phyloP scores from a whole-genome alignment of 30 jellyfish, hydroid and myxozoan species.

The Turritopsis rubra region DNA sequence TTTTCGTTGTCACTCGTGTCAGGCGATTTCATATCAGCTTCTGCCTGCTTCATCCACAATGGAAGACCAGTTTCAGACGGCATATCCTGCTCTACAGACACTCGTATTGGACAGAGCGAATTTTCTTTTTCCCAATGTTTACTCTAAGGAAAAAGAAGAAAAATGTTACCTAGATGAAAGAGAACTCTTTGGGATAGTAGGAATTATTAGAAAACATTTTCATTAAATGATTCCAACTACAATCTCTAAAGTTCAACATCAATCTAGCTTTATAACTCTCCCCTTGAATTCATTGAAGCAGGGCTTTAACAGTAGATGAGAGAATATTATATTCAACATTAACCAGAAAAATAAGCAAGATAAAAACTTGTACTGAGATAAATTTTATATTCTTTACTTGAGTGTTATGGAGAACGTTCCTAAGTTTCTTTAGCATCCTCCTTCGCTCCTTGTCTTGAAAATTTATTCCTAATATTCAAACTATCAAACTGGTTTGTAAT shows the following conservation, averaged over 20 bases:
- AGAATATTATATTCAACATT: too few relatives aligned
- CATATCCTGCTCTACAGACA: background rate
- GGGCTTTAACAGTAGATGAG: too few relatives aligned
- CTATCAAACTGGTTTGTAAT: background rate
- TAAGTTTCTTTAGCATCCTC: background rate
- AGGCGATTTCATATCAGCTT: constrained; percentile 12
- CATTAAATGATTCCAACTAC: too few relatives aligned
- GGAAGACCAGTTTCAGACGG: background rate
- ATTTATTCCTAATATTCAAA: background rate
- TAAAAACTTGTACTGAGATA: background rate
- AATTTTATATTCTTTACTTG: background rate
- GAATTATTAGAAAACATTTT: too few relatives aligned
- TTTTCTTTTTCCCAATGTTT: background rate
- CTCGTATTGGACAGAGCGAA: background rate
- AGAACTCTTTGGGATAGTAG: too few relatives aligned
- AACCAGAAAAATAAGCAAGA: background rate
- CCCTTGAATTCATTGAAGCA: too few relatives aligned
- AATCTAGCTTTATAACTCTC: too few relatives aligned
- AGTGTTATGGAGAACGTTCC: background rate
- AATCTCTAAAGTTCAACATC: too few relatives aligned
- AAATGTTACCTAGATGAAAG: background rate
- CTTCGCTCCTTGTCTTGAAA: background rate
- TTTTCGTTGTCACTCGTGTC: background rate
- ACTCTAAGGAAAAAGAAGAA: background rate
- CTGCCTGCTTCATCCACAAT: constrained; percentile 11